phyloP scores from a whole-genome alignment of 2,888 invertebrate genomes.

The Teleogryllus oceanicus region DNA sequence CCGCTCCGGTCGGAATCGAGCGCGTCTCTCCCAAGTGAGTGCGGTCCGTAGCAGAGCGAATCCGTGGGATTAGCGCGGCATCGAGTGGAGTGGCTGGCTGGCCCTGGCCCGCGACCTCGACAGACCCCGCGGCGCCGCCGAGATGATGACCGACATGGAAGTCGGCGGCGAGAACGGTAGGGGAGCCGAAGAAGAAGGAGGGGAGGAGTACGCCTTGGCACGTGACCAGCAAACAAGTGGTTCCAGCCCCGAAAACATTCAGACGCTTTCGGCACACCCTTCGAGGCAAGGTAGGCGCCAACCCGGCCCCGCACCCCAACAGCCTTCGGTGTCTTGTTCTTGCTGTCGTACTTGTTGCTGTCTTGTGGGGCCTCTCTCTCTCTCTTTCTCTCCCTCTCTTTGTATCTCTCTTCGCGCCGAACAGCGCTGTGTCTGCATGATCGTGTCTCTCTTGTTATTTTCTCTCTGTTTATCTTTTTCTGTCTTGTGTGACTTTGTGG shows the following conservation, averaged over 20 bases:
- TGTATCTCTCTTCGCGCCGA: not conserved
- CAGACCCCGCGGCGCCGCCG: not conserved
- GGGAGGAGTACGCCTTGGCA: not conserved
- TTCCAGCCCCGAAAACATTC: conserved; percentile 18
- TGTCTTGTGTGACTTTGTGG: not conserved
- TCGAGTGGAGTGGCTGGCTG: not conserved
- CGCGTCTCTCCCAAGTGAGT: not conserved
- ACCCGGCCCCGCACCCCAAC: not conserved
- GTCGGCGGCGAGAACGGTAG: conserved; percentile 7
- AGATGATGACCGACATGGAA: not conserved
- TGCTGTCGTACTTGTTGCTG: not conserved
- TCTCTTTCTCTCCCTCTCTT: no score
- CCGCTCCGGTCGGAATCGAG: not conserved
- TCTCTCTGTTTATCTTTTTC: not conserved
- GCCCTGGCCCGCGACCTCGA: not conserved
- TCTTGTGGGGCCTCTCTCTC: not conserved
- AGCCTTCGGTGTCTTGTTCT: not conserved
- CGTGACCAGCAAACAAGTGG: conserved; percentile 18
- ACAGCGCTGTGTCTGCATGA: not conserved
- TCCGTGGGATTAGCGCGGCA: not conserved
- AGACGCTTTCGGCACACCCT: not conserved
- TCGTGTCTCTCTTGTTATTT: not conserved
- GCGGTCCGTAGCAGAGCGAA: not conserved
- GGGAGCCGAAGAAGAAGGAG: not conserved
- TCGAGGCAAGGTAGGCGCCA: not conserved